Base-by-base conservation (phyloP, 1,140 invertebrate species). In the Nasonia giraulti region DNA sequence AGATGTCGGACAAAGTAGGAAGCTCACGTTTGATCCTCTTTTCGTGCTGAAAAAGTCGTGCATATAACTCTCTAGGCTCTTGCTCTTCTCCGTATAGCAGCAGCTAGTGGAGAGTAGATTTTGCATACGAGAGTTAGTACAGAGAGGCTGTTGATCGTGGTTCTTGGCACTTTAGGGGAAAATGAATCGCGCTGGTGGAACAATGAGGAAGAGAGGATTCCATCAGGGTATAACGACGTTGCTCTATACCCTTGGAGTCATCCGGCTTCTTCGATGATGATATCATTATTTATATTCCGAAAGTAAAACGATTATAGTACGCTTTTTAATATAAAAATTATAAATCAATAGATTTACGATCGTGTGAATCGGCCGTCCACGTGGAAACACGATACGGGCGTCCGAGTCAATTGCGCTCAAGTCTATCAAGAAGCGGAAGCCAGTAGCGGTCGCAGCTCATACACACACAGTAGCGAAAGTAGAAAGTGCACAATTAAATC, bases 401-500 rank as follows among this genome's bases (percentile, higher is more conserved):
- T 82, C 69, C 69, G 62, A 27, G 47, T 31, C 44, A 11, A 50
- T 50, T 27, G 47, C 20, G 3, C 7, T 62, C 14, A 20, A 62
- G 55, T 62, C 17, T 62, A 62, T 62, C 74, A 8, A n/a, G 78
- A 81, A 44, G 31, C 80, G 80, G 80, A 82, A 82, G 80, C 66
- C 33, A 44, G 40, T 33, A 14, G 74, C 74, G 7, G 6, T 7
- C 20, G 14, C 55, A 8, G 6, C 55, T 62, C 55, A 10, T 44
- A 44, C 10, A 44, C 10, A 44, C 40, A 44, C 33, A 37, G 33
- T 37, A 37, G 11, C 50, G 55, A 44, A 47, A 74, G 17, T 62
- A 62, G 47, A 82, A 82, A 82, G 80, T 71, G 47, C 80, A 47
- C 69, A 23, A 82, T 81, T 81, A 50, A 81, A 81, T 5, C 68